Evolutionary conservation across 2,113 vertebrate species (phyloP), one percentile per base, ranked within the genome.

Genomic region (Pelvicachromis taeniatus): DNA sequence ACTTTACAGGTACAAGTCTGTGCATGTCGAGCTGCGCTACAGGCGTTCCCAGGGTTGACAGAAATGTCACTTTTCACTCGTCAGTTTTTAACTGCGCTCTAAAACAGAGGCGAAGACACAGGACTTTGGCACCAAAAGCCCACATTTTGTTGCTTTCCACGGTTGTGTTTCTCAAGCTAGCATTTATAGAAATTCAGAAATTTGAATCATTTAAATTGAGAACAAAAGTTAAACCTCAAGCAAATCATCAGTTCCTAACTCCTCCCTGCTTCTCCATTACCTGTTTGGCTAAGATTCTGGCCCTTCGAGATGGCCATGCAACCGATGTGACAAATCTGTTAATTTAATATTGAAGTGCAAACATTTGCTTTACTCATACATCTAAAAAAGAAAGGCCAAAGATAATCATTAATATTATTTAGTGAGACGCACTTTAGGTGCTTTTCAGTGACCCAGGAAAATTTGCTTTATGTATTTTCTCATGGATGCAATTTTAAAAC

Each of bases 1-100:
- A 82, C 87, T 89, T 83, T 38, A 10, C 70, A 88, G 87, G 84
- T 84, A 73, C 92, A 92, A 79, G 90, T 50, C 88, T 38, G 7
- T 68, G 65, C 92, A 90, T 48, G 91, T 89, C 80, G 55, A 38
- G 59, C 2, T 65, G 53, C 2, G 35, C 35, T 40, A 42, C 59
- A 85, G 78, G 53, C 77, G n/a, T 40, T 65, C 40, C 29, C 58
- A 14, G 23, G 54, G 54, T 82, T 89, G 48, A 45, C 73, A 84
- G 23, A 78, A 78, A 83, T 80, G 79, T 83, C 80, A 77, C 45
- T 77, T 78, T 73, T 68, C 4, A 17, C 48, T 58, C 21, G 23
- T 52, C 29, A 35, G 54, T 73, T 77, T 81, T 58, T 54, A 23
- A 63, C 19, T 11, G n/a, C 3, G 8, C 52, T 82, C 40, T 59